phyloP scores from a whole-genome alignment of 2,888 invertebrate genomes.

The Myathropa florea region DNA sequence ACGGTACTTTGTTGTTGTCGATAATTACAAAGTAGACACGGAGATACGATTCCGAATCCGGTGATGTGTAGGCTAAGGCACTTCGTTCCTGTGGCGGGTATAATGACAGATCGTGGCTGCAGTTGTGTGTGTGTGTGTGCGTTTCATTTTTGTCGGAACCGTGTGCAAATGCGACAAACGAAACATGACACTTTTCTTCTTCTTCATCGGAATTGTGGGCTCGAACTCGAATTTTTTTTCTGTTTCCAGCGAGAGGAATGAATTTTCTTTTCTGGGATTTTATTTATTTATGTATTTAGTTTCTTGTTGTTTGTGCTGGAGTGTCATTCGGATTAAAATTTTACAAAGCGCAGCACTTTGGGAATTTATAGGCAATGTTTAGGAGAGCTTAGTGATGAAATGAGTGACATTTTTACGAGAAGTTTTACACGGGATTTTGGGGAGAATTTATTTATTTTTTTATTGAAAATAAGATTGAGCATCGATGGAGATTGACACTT shows the following conservation, averaged over 20 bases:
- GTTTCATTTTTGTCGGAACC: constrained; percentile 11
- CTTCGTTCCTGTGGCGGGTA: not conserved
- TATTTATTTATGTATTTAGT: constrained; percentile 6
- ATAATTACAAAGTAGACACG: constrained; percentile 12
- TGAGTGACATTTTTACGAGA: constrained; percentile 21
- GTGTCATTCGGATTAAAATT: not conserved
- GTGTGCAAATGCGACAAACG: constrained; percentile 50
- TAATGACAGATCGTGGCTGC: not conserved
- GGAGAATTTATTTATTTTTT: not conserved
- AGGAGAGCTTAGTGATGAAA: not conserved
- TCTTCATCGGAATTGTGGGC: constrained; percentile 47
- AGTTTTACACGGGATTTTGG: not conserved
- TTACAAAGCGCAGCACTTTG: not conserved
- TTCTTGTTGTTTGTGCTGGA: constrained; percentile 3
- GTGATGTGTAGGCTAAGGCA: not conserved
- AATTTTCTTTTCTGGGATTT: not conserved
- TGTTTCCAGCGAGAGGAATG: not conserved
- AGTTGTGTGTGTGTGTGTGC: not conserved
- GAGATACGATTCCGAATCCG: not conserved
- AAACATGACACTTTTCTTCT: constrained; percentile 60
- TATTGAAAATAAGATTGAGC: not conserved
- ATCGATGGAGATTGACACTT: not conserved
- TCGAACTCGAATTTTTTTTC: constrained; percentile 22
- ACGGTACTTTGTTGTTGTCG: not conserved
- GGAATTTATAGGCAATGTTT: not conserved